These are phyloP conservation scores for Chymomyza amoena DNA, from an alignment of 2,888 invertebrate species.

Conservation along the genomic window DNA sequence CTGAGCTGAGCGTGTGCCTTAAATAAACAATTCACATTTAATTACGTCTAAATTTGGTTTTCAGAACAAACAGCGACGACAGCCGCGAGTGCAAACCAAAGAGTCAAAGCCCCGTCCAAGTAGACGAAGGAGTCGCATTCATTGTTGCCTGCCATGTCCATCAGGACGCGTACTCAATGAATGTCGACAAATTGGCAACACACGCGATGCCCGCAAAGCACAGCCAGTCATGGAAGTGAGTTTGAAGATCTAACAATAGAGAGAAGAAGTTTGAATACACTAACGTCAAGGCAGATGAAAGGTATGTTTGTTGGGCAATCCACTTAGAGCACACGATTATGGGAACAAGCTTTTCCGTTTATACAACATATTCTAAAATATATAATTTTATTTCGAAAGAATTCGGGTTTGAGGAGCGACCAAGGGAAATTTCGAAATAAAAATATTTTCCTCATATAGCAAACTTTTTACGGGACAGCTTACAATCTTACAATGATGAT, in stretches of 20 bases:
- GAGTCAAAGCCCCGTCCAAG: background rate
- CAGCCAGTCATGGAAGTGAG: background rate
- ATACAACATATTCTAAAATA: too few species aligned
- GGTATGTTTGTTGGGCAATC: too few species aligned
- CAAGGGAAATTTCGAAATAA: too few species aligned
- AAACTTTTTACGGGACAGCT: too few species aligned
- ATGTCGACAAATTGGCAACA: slow-evolving; percentile 77
- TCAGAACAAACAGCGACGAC: slow-evolving; percentile 73
- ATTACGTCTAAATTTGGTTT: slow-evolving; percentile 77
- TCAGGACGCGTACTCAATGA: slow-evolving; percentile 48
- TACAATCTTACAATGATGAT: too few species aligned
- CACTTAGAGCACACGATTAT: too few species aligned
- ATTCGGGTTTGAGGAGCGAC: too few species aligned
- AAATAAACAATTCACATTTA: slow-evolving; percentile 77
- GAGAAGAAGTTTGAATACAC: background rate
- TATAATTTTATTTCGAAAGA: too few species aligned
- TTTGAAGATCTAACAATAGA: background rate
- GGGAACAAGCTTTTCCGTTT: too few species aligned
- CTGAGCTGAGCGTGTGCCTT: slow-evolving; percentile 65
- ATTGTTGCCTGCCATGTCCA: slow-evolving; percentile 1
- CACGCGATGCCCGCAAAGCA: slow-evolving; percentile 60
- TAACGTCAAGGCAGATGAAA: background rate
- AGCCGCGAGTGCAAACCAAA: slow-evolving; percentile 52
- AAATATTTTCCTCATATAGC: too few species aligned
- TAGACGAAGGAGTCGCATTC: slow-evolving; percentile 1